phyloP scores from a whole-genome alignment of 2,888 invertebrate species.

The Myopa tessellatipennis region DNA sequence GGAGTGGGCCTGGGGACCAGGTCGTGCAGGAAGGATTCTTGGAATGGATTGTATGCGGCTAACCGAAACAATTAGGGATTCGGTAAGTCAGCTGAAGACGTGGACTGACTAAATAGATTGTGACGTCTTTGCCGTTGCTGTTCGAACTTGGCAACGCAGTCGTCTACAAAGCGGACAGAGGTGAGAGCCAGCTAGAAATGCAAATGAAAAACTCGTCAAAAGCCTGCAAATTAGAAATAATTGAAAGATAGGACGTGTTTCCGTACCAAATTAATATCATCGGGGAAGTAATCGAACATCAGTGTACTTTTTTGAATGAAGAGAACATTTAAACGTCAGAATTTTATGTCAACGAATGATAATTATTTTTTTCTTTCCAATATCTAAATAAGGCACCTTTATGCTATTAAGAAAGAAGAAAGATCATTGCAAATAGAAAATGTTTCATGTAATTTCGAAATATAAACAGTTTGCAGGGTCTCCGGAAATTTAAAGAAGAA shows the following conservation, averaged over 20 bases:
- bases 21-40: conserved; percentile 48
- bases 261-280: neutral
- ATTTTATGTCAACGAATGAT: no score
- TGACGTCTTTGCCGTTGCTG: conserved; percentile 5
- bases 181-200: neutral
- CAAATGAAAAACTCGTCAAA: conserved; percentile 22
- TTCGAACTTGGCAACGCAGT: neutral
- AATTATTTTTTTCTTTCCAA: no score
- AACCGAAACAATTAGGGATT: conserved; percentile 67
- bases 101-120: conserved; percentile 21
- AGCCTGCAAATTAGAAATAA: conserved; percentile 54
- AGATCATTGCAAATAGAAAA: no score
- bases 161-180: neutral
- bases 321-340: neutral
- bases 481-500: no score
- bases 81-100: conserved; percentile 46
- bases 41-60: conserved; percentile 66
- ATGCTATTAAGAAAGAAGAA: no score
- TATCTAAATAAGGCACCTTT: no score
- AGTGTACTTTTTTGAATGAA: neutral
- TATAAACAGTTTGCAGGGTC: no score
- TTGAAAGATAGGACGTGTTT: conserved; percentile 65
- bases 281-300: neutral
- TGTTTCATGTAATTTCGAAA: no score
- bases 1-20: neutral